A percentile compares a stretch with the other conserved stretches of the same genome.
phyloP scores from a whole-genome alignment of 1,140 invertebrate species.

The Parapsyche elsis region DNA sequence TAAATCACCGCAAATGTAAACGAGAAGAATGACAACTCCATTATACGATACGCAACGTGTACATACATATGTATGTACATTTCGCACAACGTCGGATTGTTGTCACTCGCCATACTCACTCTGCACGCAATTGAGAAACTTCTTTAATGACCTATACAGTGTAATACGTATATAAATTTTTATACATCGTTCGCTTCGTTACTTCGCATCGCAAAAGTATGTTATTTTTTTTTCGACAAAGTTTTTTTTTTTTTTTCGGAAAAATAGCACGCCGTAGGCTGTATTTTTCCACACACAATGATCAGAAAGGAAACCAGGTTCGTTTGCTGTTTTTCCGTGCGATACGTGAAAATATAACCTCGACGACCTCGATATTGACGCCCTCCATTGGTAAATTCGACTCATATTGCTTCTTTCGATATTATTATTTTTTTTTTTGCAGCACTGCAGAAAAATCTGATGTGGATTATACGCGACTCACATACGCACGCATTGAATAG shows the following conservation, averaged over 20 bases:
- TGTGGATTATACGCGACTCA: too few relatives aligned
- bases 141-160: too few relatives aligned
- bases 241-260: background rate
- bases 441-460: background rate
- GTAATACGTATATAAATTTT: too few relatives aligned
- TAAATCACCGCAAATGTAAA: too few relatives aligned
- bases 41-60: too few relatives aligned
- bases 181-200: background rate
- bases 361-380: background rate
- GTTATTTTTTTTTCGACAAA: background rate
- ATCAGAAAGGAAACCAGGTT: background rate
- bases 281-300: background rate
- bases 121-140: too few relatives aligned
- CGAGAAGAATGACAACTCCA: too few relatives aligned
- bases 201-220: background rate
- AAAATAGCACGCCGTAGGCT: background rate
- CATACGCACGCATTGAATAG: too few relatives aligned
- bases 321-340: background rate
- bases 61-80: too few relatives aligned
- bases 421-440: background rate
- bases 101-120: too few relatives aligned
- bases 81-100: too few relatives aligned
- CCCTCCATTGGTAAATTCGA: background rate
- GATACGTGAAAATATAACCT: too few relatives aligned
- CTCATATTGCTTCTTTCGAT: background rate